Conservation (phyloP, 37 sponge, comb jelly and placozoan genomes). For the Diacarnus erythraeanus region DNA sequence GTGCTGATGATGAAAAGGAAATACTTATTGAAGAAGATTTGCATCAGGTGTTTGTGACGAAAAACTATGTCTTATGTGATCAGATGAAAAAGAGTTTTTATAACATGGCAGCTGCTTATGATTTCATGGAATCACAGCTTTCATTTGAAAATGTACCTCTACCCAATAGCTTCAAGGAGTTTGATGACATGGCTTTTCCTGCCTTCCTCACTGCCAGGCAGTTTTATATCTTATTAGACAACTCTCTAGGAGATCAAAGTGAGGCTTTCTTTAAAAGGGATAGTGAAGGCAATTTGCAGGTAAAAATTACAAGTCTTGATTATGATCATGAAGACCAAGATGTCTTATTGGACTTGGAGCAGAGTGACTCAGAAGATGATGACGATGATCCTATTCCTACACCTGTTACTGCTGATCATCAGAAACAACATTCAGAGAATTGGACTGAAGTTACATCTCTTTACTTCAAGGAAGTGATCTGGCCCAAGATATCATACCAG, state of each 20-base stretch:
- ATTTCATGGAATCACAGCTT: constrained; percentile 18
- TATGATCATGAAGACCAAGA: constrained; percentile 52
- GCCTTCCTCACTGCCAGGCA: constrained; percentile 76
- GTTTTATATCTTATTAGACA: constrained; percentile 78
- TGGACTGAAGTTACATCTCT: constrained; percentile 50
- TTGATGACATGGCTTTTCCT: constrained; percentile 52
- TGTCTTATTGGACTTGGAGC: constrained; percentile 34
- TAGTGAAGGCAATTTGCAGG: constrained; percentile 41
- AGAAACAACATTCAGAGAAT: constrained; percentile 10
- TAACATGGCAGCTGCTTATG: constrained; percentile 37
- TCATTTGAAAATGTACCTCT: constrained; percentile 16
- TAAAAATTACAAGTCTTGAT: constrained; percentile 50
- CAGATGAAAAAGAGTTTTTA: constrained; percentile 74
- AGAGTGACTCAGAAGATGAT: constrained; percentile 46
- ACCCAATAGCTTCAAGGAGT: constrained; percentile 17
- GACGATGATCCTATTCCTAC: neutral
- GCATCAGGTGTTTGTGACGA: constrained; percentile 85
- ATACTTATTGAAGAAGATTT: constrained; percentile 32
- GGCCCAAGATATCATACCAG: constrained; percentile 44
- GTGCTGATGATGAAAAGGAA: neutral
- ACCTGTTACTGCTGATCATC: neutral
- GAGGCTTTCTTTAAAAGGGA: constrained; percentile 62
- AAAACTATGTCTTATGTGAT: constrained; percentile 75
- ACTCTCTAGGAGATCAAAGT: constrained; percentile 41
- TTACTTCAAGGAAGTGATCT: constrained; percentile 67